A percentile compares a stretch with the other conserved stretches of the same genome.
Evolutionary conservation across 2,113 vertebrate genomes (phyloP).

Genomic region (Petrocephalus microphthalmus): DNA sequence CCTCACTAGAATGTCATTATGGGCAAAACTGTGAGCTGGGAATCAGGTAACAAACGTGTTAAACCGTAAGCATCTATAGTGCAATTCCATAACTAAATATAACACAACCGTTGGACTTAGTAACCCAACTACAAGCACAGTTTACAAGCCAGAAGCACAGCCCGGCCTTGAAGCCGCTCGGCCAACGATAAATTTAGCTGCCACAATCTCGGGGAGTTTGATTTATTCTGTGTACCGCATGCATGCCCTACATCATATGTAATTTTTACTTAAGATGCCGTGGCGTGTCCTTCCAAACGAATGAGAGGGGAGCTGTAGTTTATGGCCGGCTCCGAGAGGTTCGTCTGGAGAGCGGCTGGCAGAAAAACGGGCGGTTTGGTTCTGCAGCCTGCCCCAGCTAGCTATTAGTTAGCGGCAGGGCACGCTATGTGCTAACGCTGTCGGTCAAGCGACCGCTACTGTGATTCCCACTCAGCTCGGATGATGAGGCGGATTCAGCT

Average conservation of each 20-base stretch:
- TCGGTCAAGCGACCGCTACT: neutral
- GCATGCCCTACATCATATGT: neutral
- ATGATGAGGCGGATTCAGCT: neutral
- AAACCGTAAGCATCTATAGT: neutral
- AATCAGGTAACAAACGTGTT: neutral
- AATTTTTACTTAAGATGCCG: neutral
- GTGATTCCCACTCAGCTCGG: neutral
- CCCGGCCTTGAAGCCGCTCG: neutral
- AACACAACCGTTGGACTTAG: neutral
- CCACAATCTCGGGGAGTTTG: neutral
- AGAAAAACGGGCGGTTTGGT: neutral
- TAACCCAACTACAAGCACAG: neutral
- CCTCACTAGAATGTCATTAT: neutral
- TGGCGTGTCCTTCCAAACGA: neutral
- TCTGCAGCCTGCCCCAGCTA: neutral
- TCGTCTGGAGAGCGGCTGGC: neutral
- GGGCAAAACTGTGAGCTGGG: neutral
- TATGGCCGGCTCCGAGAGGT: neutral
- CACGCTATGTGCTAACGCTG: neutral
- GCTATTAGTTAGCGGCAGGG: neutral
- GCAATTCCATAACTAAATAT: neutral
- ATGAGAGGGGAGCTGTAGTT: neutral
- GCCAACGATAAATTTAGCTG: neutral
- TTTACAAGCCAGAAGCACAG: neutral
- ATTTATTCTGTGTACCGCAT: neutral